phyloP scores from a whole-genome alignment of 1,140 invertebrate species.

The Drosophila nannoptera region DNA sequence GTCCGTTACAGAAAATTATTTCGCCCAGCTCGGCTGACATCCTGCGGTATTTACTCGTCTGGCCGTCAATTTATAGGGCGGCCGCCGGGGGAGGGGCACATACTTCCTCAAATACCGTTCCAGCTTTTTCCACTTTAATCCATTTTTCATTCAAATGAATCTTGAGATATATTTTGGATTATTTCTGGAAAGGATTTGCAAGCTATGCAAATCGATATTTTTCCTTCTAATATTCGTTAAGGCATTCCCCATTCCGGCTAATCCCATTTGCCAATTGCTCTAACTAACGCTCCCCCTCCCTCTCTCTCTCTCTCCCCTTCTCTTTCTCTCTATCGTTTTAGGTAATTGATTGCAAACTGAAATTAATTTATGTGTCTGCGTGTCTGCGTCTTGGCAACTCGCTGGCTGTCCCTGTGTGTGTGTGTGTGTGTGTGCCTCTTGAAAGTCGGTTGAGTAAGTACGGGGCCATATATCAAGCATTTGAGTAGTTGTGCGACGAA shows the following conservation, averaged over 20 bases:
- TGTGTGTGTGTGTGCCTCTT: conserved; percentile 14
- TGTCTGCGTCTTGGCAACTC: neutral
- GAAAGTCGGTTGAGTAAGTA: conserved; percentile 65
- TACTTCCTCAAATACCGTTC: too few relatives aligned
- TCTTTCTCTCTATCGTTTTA: conserved; percentile 46
- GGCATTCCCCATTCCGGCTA: neutral
- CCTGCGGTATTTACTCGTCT: conserved; percentile 51
- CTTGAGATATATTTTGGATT: too few relatives aligned
- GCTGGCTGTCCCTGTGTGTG: neutral
- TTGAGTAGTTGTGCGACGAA: conserved; percentile 54
- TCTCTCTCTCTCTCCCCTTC: neutral
- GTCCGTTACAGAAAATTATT: conserved; percentile 41
- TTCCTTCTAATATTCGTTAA: too few relatives aligned
- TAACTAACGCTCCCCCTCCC: neutral
- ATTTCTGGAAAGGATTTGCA: too few relatives aligned
- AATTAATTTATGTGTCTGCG: conserved; percentile 63
- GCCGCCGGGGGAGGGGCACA: neutral
- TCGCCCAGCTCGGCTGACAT: neutral
- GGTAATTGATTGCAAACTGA: conserved; percentile 70
- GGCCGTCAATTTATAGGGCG: conserved; percentile 40
- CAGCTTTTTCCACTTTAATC: too few relatives aligned
- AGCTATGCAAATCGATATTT: too few relatives aligned
- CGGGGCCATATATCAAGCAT: conserved; percentile 64
- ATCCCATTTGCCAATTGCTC: conserved; percentile 1
- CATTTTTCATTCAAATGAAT: too few relatives aligned